phyloP scores from a whole-genome alignment of 2,113 vertebrate species.

The Macrotus californicus region DNA sequence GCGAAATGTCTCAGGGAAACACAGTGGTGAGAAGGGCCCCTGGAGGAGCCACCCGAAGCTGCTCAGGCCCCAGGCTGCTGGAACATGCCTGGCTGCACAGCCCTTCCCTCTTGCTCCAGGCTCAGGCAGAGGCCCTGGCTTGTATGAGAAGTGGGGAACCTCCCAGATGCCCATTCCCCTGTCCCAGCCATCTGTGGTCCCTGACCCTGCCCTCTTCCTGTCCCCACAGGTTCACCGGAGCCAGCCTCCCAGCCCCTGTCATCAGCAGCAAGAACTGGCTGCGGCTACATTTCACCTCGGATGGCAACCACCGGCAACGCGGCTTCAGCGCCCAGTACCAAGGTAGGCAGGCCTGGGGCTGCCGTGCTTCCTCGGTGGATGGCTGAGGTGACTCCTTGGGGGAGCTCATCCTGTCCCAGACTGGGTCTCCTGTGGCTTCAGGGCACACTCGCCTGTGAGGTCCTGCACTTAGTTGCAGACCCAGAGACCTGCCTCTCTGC shows the following conservation, averaged over 20 bases:
- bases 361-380: fast-evolving
- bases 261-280: slow-evolving; percentile 99
- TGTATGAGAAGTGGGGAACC: background rate
- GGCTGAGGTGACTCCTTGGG: fast-evolving
- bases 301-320: slow-evolving; percentile 95
- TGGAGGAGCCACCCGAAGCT: background rate
- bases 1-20: background rate
- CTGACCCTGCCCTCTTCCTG: background rate
- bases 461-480: background rate
- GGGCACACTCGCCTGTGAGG: background rate
- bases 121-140: background rate
- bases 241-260: slow-evolving; percentile 93
- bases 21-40: fast-evolving
- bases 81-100: fast-evolving
- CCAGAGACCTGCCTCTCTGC: background rate
- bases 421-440: background rate
- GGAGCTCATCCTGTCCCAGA: fast-evolving
- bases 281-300: slow-evolving; percentile 94
- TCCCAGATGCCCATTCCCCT: background rate
- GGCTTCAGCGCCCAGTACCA: slow-evolving; percentile 98
- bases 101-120: background rate
- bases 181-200: background rate
- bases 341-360: slow-evolving; percentile 78
- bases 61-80: background rate
- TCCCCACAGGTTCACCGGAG: slow-evolving; percentile 92